phyloP scores from a whole-genome alignment of 2,797 vertebrate genomes.

The Xenops minutus region DNA sequence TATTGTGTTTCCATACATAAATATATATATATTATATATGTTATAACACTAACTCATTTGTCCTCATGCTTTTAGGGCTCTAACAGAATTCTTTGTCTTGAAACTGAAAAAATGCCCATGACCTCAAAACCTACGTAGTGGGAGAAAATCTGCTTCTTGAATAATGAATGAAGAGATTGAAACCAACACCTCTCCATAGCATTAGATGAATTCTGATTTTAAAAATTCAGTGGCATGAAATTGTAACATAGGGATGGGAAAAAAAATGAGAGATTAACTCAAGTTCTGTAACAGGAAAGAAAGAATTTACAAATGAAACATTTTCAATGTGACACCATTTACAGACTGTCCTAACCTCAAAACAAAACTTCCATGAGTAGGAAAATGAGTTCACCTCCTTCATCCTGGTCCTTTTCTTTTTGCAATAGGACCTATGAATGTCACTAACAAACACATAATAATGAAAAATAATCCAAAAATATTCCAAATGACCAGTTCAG shows the following conservation, averaged over 20 bases:
- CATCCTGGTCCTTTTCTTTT: neutral
- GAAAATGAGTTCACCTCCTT: neutral
- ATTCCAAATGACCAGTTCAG: neutral
- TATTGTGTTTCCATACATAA: neutral
- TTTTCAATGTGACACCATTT: neutral
- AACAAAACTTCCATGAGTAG: neutral
- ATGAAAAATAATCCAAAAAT: neutral
- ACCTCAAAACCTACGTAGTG: neutral
- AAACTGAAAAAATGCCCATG: neutral
- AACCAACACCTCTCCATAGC: neutral
- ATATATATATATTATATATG: neutral
- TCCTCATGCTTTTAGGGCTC: neutral
- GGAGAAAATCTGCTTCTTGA: neutral
- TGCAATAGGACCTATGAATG: neutral
- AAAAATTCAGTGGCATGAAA: neutral
- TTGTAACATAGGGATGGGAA: neutral
- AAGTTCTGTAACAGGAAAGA: neutral
- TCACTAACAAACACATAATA: neutral
- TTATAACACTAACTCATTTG: neutral
- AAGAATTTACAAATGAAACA: neutral
- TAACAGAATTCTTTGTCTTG: neutral
- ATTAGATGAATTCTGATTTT: neutral
- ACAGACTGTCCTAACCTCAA: neutral
- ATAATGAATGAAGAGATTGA: neutral
- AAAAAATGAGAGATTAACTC: neutral